A percentile compares a stretch with the other conserved stretches of the same genome.
These are phyloP conservation scores for Drosophila flavopinicola DNA, from an alignment of 2,888 invertebrate species.

Conservation along the genomic window DNA sequence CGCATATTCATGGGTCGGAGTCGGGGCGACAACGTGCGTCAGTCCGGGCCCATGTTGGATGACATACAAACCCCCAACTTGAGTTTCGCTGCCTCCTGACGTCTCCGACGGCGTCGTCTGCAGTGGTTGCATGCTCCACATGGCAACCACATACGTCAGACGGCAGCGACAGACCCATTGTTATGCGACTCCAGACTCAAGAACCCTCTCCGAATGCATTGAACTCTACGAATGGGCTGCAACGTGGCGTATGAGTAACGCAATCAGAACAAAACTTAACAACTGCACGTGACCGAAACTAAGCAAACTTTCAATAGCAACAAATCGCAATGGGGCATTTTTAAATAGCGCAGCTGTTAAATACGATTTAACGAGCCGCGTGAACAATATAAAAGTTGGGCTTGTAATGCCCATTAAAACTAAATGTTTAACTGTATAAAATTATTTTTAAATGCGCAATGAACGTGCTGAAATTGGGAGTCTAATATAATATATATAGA, in stretches of 20 bases:
- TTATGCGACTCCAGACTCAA: constrained; percentile 59
- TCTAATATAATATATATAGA: not conserved
- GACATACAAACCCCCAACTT: constrained; percentile 60
- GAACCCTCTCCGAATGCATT: constrained; percentile 65
- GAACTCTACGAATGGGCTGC: constrained; percentile 54
- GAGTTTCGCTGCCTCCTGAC: constrained; percentile 16
- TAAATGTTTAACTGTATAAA: no score
- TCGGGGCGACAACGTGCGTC: constrained; percentile 55
- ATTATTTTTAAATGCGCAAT: not conserved
- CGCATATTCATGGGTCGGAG: constrained; percentile 59
- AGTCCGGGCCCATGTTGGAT: constrained; percentile 51
- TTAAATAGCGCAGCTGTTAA: constrained; percentile 17
- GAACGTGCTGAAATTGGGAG: not conserved
- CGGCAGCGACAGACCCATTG: constrained; percentile 37
- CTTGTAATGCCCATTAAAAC: not conserved
- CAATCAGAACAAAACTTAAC: constrained; percentile 32
- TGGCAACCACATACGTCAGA: constrained; percentile 66
- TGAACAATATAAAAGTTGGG: not conserved
- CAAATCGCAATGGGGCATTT: constrained; percentile 5
- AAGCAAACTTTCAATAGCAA: constrained; percentile 17
- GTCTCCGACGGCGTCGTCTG: constrained; percentile 10
- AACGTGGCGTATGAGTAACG: constrained; percentile 74
- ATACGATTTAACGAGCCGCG: constrained; percentile 13
- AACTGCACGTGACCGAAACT: constrained; percentile 48
- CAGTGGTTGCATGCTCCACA: constrained; percentile 56